phyloP scores from a whole-genome alignment of 2,888 invertebrate genomes.

The Microchrysa polita region DNA sequence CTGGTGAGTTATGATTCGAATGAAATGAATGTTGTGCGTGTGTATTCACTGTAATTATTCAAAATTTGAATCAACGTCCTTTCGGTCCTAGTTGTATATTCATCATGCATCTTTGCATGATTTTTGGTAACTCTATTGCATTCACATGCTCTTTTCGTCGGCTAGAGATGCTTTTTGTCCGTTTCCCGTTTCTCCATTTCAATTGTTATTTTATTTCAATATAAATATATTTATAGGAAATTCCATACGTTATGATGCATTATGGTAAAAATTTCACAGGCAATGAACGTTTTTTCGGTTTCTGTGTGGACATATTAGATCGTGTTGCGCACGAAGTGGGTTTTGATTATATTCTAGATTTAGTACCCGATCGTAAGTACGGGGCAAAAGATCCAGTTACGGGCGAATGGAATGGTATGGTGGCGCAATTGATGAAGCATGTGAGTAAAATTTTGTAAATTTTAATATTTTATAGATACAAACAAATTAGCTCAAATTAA shows the following conservation, averaged over 20 bases:
- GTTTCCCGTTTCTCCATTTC: no score
- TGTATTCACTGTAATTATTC: no score
- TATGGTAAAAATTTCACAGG: constrained; percentile 75
- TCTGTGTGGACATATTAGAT: constrained; percentile 80
- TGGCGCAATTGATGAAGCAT: constrained; percentile 76
- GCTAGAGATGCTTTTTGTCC: no score
- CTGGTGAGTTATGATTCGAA: constrained; percentile 76
- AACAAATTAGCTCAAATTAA: no score
- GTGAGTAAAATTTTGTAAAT: constrained; percentile 62
- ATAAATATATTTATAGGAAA: constrained; percentile 68
- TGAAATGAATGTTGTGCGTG: no score
- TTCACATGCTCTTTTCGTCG: no score
- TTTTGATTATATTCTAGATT: constrained; percentile 75
- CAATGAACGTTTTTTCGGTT: constrained; percentile 80
- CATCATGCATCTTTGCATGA: no score
- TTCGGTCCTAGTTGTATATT: no score
- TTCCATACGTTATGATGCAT: constrained; percentile 79
- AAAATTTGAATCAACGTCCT: no score
- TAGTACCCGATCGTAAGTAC: constrained; percentile 78
- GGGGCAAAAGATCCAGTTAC: constrained; percentile 78
- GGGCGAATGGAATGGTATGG: constrained; percentile 81
- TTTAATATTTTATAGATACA: no score
- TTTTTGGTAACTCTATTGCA: no score
- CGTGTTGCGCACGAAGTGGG: constrained; percentile 74
- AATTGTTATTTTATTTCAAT: no score